Base-by-base conservation (phyloP, 2,888 invertebrate species). In the Eurois occulta region DNA sequence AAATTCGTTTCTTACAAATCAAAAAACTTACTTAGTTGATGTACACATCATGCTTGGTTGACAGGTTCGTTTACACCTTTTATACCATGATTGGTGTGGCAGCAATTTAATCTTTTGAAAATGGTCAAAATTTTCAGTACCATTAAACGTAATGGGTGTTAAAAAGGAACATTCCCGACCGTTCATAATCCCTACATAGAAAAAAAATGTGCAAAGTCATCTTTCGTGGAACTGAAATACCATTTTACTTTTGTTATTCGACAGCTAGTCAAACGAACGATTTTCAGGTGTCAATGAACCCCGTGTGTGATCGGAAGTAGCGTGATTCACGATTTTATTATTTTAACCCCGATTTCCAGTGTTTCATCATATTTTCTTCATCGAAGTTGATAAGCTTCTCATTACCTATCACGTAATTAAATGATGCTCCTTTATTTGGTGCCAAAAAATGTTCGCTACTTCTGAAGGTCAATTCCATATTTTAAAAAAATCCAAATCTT, bases 281-380 rank as follows among this genome's bases (percentile, higher is more conserved):
- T 60, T 84, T 80, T 83, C 80, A 68, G 84, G 52, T 38, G 83
- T 58, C 72, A 73, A 2, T 60, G 83, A 83, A 80, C 84, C 8
- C 8, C 76, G 80, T 80, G 62, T 82, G 83, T 68, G 70, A 64
- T 76, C 80, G 84, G 84, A 83, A 84, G 84, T 73, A 18, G 43
- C 58, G 28, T 83, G 82, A 76, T 35, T 84, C 84, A 83, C 58
- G 70, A 80, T 28, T 43, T 18, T 48, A 68, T 74, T 75, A 62
- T 55, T 46, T 35, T 38, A 32, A 41, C 24, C 28, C 13, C 11
- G 0, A 35, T 52, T 58, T 18, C 16, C 35, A 24, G 6, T 3
- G 13, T 38, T 68, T 62, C 32, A 48, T 32, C 28, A n/a, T 46
- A 48, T 48, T 38, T 77, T 58, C 13, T 75, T 46, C 11, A 58